Conservation (phyloP, 2,113 vertebrate species). For the Scolopax mira region DNA sequence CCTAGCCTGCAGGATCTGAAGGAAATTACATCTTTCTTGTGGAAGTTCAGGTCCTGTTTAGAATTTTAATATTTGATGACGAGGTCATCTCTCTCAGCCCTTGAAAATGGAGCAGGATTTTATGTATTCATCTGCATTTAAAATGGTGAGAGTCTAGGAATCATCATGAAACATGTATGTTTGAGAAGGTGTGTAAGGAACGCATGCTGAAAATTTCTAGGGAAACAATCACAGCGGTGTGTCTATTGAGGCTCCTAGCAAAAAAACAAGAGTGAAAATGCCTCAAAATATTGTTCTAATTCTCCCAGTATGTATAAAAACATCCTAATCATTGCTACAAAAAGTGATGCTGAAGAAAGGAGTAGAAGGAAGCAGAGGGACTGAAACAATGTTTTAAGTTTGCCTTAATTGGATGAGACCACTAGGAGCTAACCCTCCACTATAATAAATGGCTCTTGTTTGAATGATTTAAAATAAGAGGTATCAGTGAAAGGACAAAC, state of each 20-base stretch:
- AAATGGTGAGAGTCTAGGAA: neutral
- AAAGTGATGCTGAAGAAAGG: neutral
- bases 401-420: neutral
- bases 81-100: neutral
- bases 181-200: neutral
- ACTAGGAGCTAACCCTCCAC: neutral
- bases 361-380: neutral
- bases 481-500: neutral
- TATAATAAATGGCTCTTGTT: neutral
- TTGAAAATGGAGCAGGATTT: neutral
- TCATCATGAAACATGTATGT: neutral
- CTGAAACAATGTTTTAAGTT: neutral
- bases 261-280: fast-evolving
- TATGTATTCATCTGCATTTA: neutral
- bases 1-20: neutral
- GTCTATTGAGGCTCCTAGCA: neutral
- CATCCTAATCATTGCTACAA: neutral
- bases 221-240: neutral
- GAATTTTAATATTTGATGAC: neutral
- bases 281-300: neutral
- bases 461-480: neutral
- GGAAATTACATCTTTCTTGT: neutral
- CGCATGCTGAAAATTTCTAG: neutral
- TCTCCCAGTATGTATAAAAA: neutral
- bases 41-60: neutral